A percentile compares a stretch with the other conserved stretches of the same genome.
phyloP scores from a whole-genome alignment of 2,888 invertebrate genomes.

The Tethea ocularis region DNA sequence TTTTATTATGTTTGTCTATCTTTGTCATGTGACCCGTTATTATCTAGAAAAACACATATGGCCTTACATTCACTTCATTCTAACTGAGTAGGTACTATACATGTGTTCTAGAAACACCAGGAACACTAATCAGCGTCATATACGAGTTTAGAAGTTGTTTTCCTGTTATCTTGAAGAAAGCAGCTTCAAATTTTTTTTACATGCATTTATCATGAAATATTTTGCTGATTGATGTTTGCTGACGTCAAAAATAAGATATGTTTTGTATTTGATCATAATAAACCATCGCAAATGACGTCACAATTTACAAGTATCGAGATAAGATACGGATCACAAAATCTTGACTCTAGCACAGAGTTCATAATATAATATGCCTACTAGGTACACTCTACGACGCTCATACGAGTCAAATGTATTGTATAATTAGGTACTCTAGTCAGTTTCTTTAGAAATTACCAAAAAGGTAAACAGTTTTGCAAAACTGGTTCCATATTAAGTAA shows the following conservation, averaged over 20 bases:
- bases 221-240: neutral
- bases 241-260: neutral
- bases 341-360: too few relatives aligned
- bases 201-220: neutral
- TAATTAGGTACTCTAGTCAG: too few relatives aligned
- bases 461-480: too few relatives aligned
- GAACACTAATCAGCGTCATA: too few relatives aligned
- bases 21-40: neutral
- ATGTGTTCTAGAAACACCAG: too few relatives aligned
- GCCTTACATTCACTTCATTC: conserved; percentile 21
- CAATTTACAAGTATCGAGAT: neutral
- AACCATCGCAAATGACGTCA: neutral
- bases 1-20: neutral
- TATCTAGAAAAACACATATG: conserved; percentile 20
- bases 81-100: conserved; percentile 12
- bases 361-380: too few relatives aligned
- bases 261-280: neutral
- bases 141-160: too few relatives aligned
- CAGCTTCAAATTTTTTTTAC: neutral
- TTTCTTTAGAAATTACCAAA: too few relatives aligned
- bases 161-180: neutral
- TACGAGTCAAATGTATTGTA: too few relatives aligned
- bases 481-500: too few relatives aligned
- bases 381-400: too few relatives aligned
- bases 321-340: neutral